phyloP scores from a whole-genome alignment of 2,888 invertebrate species.

The Sepioteuthis lessoniana region DNA sequence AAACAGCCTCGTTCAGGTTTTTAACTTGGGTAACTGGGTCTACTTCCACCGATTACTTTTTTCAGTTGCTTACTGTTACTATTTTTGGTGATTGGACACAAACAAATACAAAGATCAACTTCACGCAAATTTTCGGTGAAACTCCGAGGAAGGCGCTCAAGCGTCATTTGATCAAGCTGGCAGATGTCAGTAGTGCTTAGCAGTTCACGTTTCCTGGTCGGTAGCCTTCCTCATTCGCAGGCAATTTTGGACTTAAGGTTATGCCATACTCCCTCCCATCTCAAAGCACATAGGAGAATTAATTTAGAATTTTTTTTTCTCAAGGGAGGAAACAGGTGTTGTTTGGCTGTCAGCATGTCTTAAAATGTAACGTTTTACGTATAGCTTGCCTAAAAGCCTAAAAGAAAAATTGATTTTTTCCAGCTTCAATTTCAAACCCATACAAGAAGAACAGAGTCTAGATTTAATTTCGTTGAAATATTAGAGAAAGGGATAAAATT shows the following conservation, averaged over 20 bases:
- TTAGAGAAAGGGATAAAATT: neutral
- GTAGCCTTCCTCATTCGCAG: neutral
- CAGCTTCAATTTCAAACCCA: neutral
- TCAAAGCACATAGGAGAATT: neutral
- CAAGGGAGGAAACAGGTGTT: neutral
- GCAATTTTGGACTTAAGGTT: neutral
- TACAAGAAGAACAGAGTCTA: neutral
- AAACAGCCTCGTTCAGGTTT: too few species aligned
- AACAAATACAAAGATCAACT: neutral
- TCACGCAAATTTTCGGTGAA: neutral
- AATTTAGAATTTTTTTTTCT: neutral
- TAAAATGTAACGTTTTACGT: neutral
- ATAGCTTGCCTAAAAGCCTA: neutral
- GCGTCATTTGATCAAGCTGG: neutral
- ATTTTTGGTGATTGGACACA: neutral
- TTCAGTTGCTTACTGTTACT: too few species aligned
- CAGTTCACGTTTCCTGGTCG: neutral
- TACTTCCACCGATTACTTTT: too few species aligned
- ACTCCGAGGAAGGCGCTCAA: neutral
- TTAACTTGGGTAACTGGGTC: too few species aligned
- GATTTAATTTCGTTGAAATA: neutral
- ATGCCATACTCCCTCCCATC: neutral
- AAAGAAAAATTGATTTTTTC: neutral
- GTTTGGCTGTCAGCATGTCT: neutral
- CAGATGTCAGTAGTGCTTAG: neutral